Conservation (phyloP, 2,888 invertebrate genomes). For the Nemoura dubitans region DNA sequence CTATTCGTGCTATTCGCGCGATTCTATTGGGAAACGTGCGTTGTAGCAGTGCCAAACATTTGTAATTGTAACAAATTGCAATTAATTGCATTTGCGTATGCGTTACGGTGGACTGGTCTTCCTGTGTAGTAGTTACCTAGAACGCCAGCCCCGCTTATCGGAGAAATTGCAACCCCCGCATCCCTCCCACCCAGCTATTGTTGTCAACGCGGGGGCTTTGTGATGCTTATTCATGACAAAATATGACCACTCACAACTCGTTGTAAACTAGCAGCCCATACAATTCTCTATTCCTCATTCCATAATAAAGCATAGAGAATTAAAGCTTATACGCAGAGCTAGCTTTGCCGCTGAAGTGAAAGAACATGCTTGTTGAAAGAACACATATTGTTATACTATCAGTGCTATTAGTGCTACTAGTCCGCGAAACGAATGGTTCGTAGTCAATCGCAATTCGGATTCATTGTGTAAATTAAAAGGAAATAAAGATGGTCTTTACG, state of each 20-base stretch:
- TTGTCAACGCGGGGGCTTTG: not conserved
- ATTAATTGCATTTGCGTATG: not conserved
- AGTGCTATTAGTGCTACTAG: no score
- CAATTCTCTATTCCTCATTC: not conserved
- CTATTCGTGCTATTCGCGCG: no score
- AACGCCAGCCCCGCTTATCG: not conserved
- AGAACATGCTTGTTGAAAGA: not conserved
- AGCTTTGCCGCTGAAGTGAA: not conserved
- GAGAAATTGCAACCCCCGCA: not conserved
- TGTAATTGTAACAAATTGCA: not conserved
- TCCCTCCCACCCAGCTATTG: not conserved
- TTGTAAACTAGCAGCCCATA: not conserved
- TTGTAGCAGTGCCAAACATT: not conserved
- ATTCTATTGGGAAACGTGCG: not conserved
- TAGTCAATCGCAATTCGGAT: no score
- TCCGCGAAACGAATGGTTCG: no score
- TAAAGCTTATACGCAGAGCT: not conserved
- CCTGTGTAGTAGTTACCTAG: not conserved
- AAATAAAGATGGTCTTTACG: no score
- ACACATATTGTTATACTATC: not conserved
- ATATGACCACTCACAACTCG: not conserved
- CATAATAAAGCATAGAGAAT: not conserved
- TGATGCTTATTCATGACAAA: not conserved
- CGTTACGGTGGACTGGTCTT: not conserved
- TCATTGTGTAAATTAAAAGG: no score